Base-by-base conservation (phyloP, 2,113 vertebrate genomes). In the Loxodonta africana region DNA sequence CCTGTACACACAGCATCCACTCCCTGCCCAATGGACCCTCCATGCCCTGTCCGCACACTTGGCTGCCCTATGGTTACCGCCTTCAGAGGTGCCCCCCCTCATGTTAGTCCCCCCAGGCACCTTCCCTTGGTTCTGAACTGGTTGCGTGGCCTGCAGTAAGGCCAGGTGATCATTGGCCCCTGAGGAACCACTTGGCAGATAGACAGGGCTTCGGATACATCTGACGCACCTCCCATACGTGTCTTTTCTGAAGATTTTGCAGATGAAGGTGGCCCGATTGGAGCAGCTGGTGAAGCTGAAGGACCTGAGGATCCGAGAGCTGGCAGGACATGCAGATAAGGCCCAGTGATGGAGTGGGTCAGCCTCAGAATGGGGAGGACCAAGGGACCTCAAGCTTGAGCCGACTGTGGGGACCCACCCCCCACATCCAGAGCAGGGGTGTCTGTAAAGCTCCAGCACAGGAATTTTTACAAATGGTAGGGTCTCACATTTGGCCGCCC, bases 201-300 rank as follows among this genome's bases (percentile, higher is more conserved):
- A 12, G 25, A 41, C 8, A 0, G 14, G 44, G 23, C 7, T 41
- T 17, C 2, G 26, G 57, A 5, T 0, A 1, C 20, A 23, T 23
- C 48, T 33, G 25, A 21, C n/a, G 11, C 8, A 26, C 5, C 5
- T 60, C 26, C 60, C 41, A 28, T 5, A 1, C 12, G 1, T 7
- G 7, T 44, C 17, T 94, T 84, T 41, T 82, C n/a, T 94, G 71
- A 78, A 99, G 99, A 98, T 99, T 97, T 84, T 99, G 93, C 99
- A 99, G 95, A 98, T 98, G 96, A 99, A 99, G 92, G 99, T 99
- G 73, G 97, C 82, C 96, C 97, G 97, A 91, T 97, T 99, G 82
- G 99, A 99, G 95, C 98, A 98, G 53, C 98, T 99, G 76, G 95
- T 99, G 37, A 96, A 98, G 90, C 98, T 99, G 92, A 99, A 99